Conservation (phyloP, 1,140 invertebrate species). For the Phenacoccus solenopsis region DNA sequence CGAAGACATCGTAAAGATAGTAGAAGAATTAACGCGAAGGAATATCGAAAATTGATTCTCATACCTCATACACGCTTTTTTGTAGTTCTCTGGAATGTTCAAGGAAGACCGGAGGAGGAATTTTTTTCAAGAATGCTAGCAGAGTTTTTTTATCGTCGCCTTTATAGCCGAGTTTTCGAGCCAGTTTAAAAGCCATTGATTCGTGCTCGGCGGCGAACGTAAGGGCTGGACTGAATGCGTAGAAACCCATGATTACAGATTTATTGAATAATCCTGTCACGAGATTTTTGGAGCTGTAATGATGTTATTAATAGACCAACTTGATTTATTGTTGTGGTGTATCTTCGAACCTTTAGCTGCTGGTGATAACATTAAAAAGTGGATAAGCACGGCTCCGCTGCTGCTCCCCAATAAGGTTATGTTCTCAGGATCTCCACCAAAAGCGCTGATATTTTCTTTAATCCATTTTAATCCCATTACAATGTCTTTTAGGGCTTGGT, state of each 20-base stretch:
- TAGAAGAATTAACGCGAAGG: no score
- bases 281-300: no score
- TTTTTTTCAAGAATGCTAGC: neutral
- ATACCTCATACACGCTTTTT: neutral
- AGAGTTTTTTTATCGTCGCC: neutral
- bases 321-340: neutral
- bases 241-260: neutral
- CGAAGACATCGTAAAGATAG: neutral
- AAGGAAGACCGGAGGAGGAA: neutral
- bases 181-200: neutral
- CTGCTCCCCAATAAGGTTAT: constrained; percentile 38
- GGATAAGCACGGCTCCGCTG: constrained; percentile 29
- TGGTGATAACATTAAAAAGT: constrained; percentile 32
- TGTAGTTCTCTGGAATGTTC: neutral
- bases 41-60: neutral
- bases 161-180: neutral
- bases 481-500: constrained; percentile 36
- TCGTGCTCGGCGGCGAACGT: neutral
- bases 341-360: constrained; percentile 23
- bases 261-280: neutral
- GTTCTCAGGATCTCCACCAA: constrained; percentile 36
- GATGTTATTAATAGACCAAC: no score
- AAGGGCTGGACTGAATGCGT: neutral
- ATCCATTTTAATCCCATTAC: constrained; percentile 36
- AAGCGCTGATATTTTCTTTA: constrained; percentile 34